phyloP scores from a whole-genome alignment of 1,140 invertebrate genomes.

The Varroa destructor region DNA sequence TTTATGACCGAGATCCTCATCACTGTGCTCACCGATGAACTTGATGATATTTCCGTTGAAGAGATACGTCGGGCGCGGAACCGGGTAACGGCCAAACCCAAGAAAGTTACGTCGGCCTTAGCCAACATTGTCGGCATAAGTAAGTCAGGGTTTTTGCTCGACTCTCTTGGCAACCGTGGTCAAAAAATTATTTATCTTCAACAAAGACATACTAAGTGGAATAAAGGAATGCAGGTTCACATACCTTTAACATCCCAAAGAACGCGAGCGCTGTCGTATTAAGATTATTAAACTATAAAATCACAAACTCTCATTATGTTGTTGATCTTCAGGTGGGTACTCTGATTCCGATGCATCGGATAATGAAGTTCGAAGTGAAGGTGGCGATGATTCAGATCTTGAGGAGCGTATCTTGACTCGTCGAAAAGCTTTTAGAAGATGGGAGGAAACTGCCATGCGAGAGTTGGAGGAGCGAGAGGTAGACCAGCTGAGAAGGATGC shows the following conservation, averaged over 20 bases:
- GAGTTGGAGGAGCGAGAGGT: slow-evolving; percentile 1
- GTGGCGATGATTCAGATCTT: slow-evolving; percentile 2
- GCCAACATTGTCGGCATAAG: slow-evolving; percentile 13
- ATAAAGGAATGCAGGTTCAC: too few relatives aligned
- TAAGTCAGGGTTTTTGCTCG: not conserved
- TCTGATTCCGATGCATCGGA: slow-evolving; percentile 18
- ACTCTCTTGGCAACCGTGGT: not conserved
- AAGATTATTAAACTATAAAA: too few relatives aligned
- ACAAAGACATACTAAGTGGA: not conserved
- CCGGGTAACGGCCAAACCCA: slow-evolving; percentile 43
- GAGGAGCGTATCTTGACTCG: slow-evolving; percentile 7
- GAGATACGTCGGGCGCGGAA: slow-evolving; percentile 27
- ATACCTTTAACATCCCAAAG: too few relatives aligned
- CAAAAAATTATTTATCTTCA: not conserved
- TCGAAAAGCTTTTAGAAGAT: not conserved
- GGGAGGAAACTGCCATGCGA: slow-evolving; percentile 10
- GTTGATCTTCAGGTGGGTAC: not conserved
- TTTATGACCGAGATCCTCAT: slow-evolving; percentile 16
- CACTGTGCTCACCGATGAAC: slow-evolving; percentile 27
- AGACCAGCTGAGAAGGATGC: not conserved
- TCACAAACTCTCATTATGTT: too few relatives aligned
- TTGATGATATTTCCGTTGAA: not conserved
- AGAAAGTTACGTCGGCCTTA: slow-evolving; percentile 1
- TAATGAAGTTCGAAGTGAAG: not conserved
- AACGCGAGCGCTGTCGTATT: too few relatives aligned